Conservation (phyloP, 2,797 vertebrate species). For the Oryzias dopingdopingensis region DNA sequence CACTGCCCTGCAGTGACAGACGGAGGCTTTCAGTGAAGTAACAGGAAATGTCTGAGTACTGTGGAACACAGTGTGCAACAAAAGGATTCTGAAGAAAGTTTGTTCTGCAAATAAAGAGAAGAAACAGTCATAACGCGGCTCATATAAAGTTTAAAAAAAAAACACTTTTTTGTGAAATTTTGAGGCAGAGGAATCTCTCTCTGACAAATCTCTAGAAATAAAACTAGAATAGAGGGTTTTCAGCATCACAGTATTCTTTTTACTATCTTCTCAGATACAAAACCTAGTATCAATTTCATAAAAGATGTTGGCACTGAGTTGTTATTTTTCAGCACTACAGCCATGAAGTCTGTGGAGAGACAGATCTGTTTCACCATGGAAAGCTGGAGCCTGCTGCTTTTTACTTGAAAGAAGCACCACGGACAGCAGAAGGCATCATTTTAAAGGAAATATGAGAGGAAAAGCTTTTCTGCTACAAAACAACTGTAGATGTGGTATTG, state of each 20-base stretch:
- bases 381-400: background rate
- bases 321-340: background rate
- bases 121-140: background rate
- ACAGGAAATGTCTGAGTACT: slow-evolving; percentile 1
- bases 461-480: background rate
- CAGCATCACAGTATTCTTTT: background rate
- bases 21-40: slow-evolving; percentile 6
- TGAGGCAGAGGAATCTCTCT: too few relatives aligned
- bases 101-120: slow-evolving; percentile 1
- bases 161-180: too few relatives aligned
- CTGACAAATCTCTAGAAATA: too few relatives aligned
- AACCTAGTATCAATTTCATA: background rate
- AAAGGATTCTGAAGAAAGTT: background rate
- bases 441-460: slow-evolving; percentile 4
- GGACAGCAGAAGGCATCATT: background rate
- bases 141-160: too few relatives aligned
- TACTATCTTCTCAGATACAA: background rate
- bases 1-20: slow-evolving; percentile 15
- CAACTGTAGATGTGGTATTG: background rate
- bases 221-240: too few relatives aligned
- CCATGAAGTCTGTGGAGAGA: background rate
- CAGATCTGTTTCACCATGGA: slow-evolving; percentile 16
- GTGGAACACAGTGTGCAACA: background rate
- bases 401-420: background rate
- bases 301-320: background rate